phyloP scores from a whole-genome alignment of 2,888 invertebrate genomes.

The Malacosoma neustria region DNA sequence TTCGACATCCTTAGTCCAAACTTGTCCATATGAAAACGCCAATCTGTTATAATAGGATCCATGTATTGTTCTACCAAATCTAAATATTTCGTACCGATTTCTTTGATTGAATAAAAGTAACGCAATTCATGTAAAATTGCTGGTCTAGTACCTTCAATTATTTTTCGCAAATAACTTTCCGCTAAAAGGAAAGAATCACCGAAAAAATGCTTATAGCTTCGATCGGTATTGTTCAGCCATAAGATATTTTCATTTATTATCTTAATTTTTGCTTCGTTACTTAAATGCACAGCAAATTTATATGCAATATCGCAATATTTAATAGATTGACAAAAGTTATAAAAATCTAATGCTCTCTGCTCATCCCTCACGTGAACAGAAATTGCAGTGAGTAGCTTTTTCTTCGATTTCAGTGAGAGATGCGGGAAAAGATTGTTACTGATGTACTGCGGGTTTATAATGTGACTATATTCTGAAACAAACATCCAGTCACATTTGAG shows the following conservation, averaged over 20 bases:
- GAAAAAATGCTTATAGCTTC: constrained; percentile 16
- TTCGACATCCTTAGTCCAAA: constrained; percentile 29
- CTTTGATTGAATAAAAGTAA: constrained; percentile 19
- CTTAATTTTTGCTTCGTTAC: background rate
- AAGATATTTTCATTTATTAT: background rate
- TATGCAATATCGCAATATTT: constrained; percentile 11
- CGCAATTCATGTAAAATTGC: constrained; percentile 5
- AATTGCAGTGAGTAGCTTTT: constrained; percentile 30
- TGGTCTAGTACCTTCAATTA: background rate
- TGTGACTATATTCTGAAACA: constrained; percentile 23
- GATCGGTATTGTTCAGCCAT: background rate
- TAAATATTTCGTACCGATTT: constrained; percentile 30
- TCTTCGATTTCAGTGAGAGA: constrained; percentile 47
- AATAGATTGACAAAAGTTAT: constrained; percentile 14
- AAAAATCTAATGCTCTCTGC: constrained; percentile 28
- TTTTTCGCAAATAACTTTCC: constrained; percentile 7
- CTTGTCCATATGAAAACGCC: background rate
- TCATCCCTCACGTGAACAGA: constrained; percentile 26
- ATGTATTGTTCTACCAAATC: constrained; percentile 30
- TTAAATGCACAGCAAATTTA: constrained; percentile 14
- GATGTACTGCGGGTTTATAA: constrained; percentile 35
- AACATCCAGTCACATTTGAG: constrained; percentile 42
- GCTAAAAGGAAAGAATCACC: constrained; percentile 23
- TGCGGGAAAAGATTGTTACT: constrained; percentile 36
- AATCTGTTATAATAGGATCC: background rate